phyloP scores from a whole-genome alignment of 2,888 invertebrate genomes.

The Heteropelma amictum region DNA sequence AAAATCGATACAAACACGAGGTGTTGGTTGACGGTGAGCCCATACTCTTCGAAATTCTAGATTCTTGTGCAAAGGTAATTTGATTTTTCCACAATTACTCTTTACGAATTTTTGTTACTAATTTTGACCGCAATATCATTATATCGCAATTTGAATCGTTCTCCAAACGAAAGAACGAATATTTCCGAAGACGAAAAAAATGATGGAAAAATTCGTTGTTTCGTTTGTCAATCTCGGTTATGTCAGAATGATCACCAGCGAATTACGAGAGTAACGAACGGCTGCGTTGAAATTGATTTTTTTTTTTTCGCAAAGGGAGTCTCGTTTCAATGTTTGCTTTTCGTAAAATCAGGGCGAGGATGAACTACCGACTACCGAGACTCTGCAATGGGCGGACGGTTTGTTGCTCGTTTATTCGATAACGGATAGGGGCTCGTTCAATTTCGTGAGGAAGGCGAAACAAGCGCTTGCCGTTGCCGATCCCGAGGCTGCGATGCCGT shows the following conservation, averaged over 20 bases:
- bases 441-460: constrained; percentile 88
- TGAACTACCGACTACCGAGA: constrained; percentile 86
- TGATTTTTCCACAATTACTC: not conserved
- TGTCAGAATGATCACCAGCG: not conserved
- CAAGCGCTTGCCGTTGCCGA: constrained; percentile 79
- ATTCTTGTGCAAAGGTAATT: constrained; percentile 92
- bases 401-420: constrained; percentile 93
- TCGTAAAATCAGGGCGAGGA: constrained; percentile 81
- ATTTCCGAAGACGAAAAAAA: no score
- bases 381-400: constrained; percentile 94
- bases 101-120: no score
- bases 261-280: not conserved
- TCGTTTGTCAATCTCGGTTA: no score
- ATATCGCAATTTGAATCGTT: no score
- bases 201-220: no score
- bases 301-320: not conserved
- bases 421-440: constrained; percentile 91
- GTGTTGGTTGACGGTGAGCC: constrained; percentile 93
- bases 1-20: constrained; percentile 94
- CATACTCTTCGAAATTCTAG: constrained; percentile 92
- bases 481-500: constrained; percentile 86
- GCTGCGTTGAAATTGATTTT: not conserved
- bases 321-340: not conserved
- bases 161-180: no score
- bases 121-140: no score